Base-by-base conservation (phyloP, 2,888 invertebrate genomes). In the Anagyrus pseudococci region DNA sequence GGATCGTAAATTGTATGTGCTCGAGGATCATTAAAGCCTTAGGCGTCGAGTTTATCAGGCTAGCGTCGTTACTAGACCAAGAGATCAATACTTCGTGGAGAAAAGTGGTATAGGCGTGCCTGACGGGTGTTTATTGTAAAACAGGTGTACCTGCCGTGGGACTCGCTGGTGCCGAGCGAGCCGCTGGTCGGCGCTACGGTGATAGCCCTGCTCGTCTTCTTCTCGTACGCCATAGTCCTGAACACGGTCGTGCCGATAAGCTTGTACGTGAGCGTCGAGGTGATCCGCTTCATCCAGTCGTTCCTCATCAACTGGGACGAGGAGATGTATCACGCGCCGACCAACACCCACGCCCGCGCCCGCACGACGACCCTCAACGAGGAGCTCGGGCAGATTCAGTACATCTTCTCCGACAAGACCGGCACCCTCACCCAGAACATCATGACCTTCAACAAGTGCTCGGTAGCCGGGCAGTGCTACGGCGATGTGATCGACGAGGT, bases 191-290 rank as follows among this genome's bases (percentile, higher is more conserved):
- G 95, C 74, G 92, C 95, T 71, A 90, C 94, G 69, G 92, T 97
- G 74, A 98, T 97, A 77, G 95, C 98, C 70, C 87, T 97, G 73
- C 89, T 99, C 71, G 95, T 97, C 71, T 99, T 99, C 88, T 97
- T 99, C 87, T 98, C 98, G 40, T 99, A 99, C 84, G 95, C 97
- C 78, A 99, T 99, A 83, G 95, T 99, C 75, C 89, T 99, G 83
- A 99, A 99, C 86, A 99, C 98, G 77, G 97, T 98, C 77, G 98
- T 99, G 87, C 98, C 98, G 84, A 99, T 99, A 82, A 98, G 98
- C 75, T 88, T 99, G 69, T 98, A 99, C 85, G 98, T 98, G 78
- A 91, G 91, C 78, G 92, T 92, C 75, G 92, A 97, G 89, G 97
- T 99, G 67, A 98, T 99, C 81, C 91, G 99, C 77, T 95, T 99